Evolutionary conservation across 2,888 invertebrate genomes (phyloP).

Genomic region (Parelbella ahira): DNA sequence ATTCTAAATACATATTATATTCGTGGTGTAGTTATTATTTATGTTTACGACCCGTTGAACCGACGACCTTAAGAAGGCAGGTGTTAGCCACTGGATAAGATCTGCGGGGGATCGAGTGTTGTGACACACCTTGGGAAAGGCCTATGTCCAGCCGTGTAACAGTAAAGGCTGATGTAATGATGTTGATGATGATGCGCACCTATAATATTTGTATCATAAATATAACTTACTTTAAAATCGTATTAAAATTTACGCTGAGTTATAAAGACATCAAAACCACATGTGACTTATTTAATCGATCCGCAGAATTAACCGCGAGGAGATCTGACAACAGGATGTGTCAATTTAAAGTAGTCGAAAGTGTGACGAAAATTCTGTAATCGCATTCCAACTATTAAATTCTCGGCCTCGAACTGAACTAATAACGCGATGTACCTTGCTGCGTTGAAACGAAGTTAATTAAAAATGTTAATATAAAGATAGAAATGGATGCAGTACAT

Average conservation of each 20-base stretch:
- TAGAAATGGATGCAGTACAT: constrained; percentile 36
- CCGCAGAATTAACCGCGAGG: constrained; percentile 63
- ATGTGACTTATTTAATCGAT: constrained; percentile 61
- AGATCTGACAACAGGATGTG: constrained; percentile 75
- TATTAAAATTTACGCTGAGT: background rate
- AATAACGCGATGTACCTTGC: constrained; percentile 40
- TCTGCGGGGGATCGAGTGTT: too few species aligned
- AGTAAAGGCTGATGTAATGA: too few species aligned
- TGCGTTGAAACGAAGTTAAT: constrained; percentile 30
- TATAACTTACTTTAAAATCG: constrained; percentile 11
- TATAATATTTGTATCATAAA: too few species aligned
- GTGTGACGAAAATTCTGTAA: constrained; percentile 45
- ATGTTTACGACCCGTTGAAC: too few species aligned
- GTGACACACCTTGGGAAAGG: too few species aligned
- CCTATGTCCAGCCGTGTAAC: too few species aligned
- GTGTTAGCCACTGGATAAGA: too few species aligned
- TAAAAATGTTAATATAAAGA: constrained; percentile 30
- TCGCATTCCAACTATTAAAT: constrained; percentile 45
- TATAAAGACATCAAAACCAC: constrained; percentile 17
- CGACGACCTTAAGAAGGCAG: too few species aligned
- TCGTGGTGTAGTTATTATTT: too few species aligned
- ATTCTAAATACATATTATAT: too few species aligned
- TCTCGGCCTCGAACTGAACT: constrained; percentile 29
- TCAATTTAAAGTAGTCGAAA: constrained; percentile 72
- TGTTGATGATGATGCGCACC: too few species aligned